phyloP scores from a whole-genome alignment of 2,888 invertebrate genomes.

The Diaphora mendica region DNA sequence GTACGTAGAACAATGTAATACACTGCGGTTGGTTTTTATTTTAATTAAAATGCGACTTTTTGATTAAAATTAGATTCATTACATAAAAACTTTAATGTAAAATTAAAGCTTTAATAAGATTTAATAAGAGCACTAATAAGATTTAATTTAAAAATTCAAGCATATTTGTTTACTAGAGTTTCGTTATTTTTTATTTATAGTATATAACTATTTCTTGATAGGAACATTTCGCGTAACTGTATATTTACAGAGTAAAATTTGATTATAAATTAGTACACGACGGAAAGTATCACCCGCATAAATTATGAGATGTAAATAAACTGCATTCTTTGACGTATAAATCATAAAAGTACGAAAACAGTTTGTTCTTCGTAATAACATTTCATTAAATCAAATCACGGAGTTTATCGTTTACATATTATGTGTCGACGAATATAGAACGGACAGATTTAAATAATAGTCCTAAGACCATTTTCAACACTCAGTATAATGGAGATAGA shows the following conservation, averaged over 20 bases:
- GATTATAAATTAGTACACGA: background rate
- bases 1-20: background rate
- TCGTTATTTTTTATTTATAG: too few relatives aligned
- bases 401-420: conserved; percentile 35
- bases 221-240: background rate
- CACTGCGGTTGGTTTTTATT: background rate
- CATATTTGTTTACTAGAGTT: too few relatives aligned
- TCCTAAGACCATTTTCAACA: conserved; percentile 49
- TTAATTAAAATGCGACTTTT: background rate
- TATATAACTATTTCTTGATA: background rate
- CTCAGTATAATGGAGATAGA: conserved; percentile 46
- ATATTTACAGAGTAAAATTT: background rate
- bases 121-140: too few relatives aligned
- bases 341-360: background rate
- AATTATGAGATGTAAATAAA: background rate
- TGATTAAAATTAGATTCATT: background rate
- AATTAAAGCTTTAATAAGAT: too few relatives aligned
- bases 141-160: too few relatives aligned
- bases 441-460: conserved; percentile 47
- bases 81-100: too few relatives aligned
- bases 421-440: conserved; percentile 40
- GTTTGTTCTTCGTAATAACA: background rate
- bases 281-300: background rate
- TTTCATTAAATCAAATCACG: conserved; percentile 29
- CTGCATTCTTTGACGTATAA: background rate